Evolutionary conservation across 2,797 vertebrate species (phyloP).

Genomic region (Parambassis ranga): DNA sequence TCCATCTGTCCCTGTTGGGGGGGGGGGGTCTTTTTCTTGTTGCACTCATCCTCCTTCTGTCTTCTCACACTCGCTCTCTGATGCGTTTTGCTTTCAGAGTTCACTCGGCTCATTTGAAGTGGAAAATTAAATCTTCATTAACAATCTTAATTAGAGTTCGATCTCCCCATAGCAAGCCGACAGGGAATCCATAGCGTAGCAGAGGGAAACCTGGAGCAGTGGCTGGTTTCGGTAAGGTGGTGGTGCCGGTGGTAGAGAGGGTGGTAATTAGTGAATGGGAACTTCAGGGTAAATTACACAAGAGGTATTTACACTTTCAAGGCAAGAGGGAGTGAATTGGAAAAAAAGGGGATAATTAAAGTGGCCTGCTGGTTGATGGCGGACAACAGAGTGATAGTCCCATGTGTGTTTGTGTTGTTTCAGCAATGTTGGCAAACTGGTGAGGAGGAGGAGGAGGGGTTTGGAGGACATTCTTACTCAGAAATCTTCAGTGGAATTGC

Average conservation of each 20-base stretch:
- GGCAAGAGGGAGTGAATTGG: constrained; percentile 7
- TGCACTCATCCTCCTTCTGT: background rate
- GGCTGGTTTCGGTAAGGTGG: constrained; percentile 44
- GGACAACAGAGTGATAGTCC: background rate
- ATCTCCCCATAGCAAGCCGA: constrained; percentile 71
- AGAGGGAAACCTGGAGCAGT: constrained; percentile 59
- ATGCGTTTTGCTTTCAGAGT: constrained; percentile 50
- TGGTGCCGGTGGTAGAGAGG: constrained; percentile 4
- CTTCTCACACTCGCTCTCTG: constrained; percentile 11
- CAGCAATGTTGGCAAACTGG: constrained; percentile 2
- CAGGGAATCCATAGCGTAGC: constrained; percentile 76
- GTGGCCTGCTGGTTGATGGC: constrained; percentile 10
- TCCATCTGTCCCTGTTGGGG: background rate
- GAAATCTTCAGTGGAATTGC: constrained; percentile 40
- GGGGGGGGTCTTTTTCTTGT: background rate
- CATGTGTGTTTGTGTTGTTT: background rate
- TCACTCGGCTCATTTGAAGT: constrained; percentile 73
- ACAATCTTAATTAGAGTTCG: constrained; percentile 84
- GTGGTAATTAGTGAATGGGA: constrained; percentile 67
- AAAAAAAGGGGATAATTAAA: constrained; percentile 42
- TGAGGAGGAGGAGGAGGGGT: background rate
- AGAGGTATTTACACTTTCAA: constrained; percentile 65
- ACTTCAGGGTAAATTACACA: constrained; percentile 60
- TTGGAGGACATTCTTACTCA: constrained; percentile 27
- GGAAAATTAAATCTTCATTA: constrained; percentile 86